Evolutionary conservation across 2,113 vertebrate species (phyloP).

Genomic region (Candoia aspera): DNA sequence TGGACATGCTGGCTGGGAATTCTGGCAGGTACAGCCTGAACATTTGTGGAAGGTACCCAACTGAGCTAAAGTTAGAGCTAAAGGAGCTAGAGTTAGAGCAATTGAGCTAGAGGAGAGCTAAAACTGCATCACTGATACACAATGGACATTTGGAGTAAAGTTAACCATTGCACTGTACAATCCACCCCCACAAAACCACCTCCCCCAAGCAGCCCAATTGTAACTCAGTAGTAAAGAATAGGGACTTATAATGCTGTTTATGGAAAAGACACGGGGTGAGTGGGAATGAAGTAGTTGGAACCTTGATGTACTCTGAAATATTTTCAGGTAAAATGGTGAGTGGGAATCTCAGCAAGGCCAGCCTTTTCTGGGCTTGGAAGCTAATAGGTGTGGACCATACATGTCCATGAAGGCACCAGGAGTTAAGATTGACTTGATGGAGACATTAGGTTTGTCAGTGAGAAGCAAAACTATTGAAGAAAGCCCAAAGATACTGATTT

Average conservation of each 20-base stretch:
- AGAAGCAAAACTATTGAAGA: background rate
- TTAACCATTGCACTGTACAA: background rate
- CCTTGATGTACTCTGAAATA: background rate
- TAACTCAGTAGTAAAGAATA: background rate
- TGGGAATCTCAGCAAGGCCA: background rate
- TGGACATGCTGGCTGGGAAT: background rate
- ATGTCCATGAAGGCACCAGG: background rate
- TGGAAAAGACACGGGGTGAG: background rate
- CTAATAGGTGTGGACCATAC: background rate
- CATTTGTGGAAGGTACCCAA: background rate
- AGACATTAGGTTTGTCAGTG: background rate
- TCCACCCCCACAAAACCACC: too few species aligned
- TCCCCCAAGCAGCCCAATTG: background rate
- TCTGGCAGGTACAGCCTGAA: background rate
- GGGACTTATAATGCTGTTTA: background rate
- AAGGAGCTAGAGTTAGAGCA: too few species aligned
- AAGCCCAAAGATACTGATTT: background rate
- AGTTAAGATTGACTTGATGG: background rate
- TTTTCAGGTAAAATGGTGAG: background rate
- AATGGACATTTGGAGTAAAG: background rate
- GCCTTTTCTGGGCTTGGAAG: background rate
- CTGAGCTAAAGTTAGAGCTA: too few species aligned
- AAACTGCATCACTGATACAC: background rate
- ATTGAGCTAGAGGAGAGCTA: background rate
- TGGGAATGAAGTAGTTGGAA: background rate